Conservation (phyloP, 2,888 invertebrate species). For the Ceramica pisi region DNA sequence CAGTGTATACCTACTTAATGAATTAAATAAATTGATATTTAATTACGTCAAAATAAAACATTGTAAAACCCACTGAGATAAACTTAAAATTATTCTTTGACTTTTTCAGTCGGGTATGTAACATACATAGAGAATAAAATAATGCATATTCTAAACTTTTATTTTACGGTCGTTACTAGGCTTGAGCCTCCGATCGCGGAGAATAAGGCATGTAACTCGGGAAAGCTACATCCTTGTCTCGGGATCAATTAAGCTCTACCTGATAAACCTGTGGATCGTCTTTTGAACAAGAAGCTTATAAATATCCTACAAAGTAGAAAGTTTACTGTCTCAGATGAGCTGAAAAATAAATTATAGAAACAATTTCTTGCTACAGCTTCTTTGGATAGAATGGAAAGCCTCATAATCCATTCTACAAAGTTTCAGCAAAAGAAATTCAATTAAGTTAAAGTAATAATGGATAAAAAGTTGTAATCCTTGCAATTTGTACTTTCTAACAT, state of each 20-base stretch:
- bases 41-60: too few species aligned
- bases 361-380: background rate
- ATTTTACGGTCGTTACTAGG: too few species aligned
- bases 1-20: too few species aligned
- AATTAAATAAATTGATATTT: too few species aligned
- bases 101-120: too few species aligned
- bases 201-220: background rate
- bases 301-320: background rate
- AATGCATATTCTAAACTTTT: too few species aligned
- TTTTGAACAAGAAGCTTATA: background rate
- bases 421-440: slow-evolving; percentile 23
- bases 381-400: slow-evolving; percentile 1
- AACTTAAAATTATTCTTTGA: too few species aligned
- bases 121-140: too few species aligned
- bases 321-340: background rate
- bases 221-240: background rate
- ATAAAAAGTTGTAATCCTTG: slow-evolving; percentile 19
- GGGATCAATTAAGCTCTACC: background rate
- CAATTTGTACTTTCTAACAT: slow-evolving; percentile 3
- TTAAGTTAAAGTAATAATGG: slow-evolving; percentile 15
- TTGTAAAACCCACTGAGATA: too few species aligned
- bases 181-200: too few species aligned
- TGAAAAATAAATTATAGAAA: background rate
- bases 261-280: background rate
- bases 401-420: slow-evolving; percentile 14